Evolutionary conservation across 2,113 vertebrate genomes (phyloP), one percentile per base, ranked within the genome.

Genomic region (Ivindomyrus marchei): DNA sequence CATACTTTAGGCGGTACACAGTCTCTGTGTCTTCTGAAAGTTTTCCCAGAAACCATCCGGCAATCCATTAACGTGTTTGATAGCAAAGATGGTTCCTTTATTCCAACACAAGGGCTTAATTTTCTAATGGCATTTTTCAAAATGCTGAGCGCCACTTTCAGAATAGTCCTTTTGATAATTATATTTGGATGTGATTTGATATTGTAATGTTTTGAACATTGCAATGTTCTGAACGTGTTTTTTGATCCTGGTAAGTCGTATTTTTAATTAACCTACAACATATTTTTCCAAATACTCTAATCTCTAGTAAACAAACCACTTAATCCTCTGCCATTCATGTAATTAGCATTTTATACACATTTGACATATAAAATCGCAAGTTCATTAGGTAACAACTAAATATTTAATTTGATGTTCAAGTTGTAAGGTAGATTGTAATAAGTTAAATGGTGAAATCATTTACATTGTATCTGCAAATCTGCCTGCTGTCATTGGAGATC

Each of bases 181-280:
- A 39, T 77, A 36, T 85, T 85, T 85, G 45, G 21, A n/a, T 85
- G 13, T 10, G 21, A 85, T 85, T 5, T 27, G 47, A 49, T 84
- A 84, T 85, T 85, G 21, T n/a, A 85, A n/a, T 85, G 24, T 84
- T 21, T 24, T 84, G 36, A 84, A 84, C 80, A 84, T 21, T 84
- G 45, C 45, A 84, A 39, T 45, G 42, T 24, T 84, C 80, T 19
- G 24, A n/a, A 62, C 8, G 3, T 24, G 58, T 62, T 27, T 66
- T 66, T 27, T 27, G 62, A 42, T 17, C 77, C 42, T 84, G 80
- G 36, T 7, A 46, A 84, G 17, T n/a, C 80, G n/a, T 24, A 84
- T 46, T 84, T 42, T 84, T 31, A 66, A 66, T 27, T 66, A 66
- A 66, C 62, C n/a, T 3, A 11, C 62, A 66, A 3, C n/a, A 27